phyloP scores from a whole-genome alignment of 2,113 vertebrate species.

The Oreochromis spilurus region DNA sequence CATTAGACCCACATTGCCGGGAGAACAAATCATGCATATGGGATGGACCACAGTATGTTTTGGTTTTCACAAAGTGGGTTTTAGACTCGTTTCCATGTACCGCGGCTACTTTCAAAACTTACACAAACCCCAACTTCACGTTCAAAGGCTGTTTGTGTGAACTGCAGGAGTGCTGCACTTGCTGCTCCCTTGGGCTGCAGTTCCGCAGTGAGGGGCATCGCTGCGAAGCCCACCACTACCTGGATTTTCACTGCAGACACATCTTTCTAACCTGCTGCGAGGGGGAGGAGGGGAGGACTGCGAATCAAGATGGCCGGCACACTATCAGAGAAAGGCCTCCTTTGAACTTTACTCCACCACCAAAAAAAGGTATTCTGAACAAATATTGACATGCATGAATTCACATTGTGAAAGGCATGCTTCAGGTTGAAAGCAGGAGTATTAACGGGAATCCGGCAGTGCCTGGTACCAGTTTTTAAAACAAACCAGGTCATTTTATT shows the following conservation, averaged over 20 bases:
- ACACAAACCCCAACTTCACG: not conserved
- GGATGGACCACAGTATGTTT: not conserved
- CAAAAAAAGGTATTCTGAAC: conserved; percentile 75
- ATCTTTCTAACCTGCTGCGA: conserved; percentile 86
- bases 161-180: conserved; percentile 90
- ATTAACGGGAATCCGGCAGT: not conserved
- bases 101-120: not conserved
- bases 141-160: not conserved
- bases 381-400: not conserved
- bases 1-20: not conserved
- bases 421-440: not conserved
- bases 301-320: conserved; percentile 60
- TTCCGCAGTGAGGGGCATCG: conserved; percentile 71
- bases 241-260: conserved; percentile 86
- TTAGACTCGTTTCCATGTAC: not conserved
- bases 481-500: not conserved
- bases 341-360: conserved; percentile 62
- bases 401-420: not conserved
- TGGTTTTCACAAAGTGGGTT: not conserved
- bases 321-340: conserved; percentile 72
- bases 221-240: conserved; percentile 79
- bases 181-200: conserved; percentile 84
- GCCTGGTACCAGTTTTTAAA: not conserved
- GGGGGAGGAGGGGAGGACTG: conserved; percentile 53
- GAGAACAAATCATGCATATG: not conserved